A percentile compares a stretch with the other conserved stretches of the same genome.
These are phyloP conservation scores for Danaus chrysippus DNA, from an alignment of 2,888 invertebrate genomes.

Conservation along the genomic window DNA sequence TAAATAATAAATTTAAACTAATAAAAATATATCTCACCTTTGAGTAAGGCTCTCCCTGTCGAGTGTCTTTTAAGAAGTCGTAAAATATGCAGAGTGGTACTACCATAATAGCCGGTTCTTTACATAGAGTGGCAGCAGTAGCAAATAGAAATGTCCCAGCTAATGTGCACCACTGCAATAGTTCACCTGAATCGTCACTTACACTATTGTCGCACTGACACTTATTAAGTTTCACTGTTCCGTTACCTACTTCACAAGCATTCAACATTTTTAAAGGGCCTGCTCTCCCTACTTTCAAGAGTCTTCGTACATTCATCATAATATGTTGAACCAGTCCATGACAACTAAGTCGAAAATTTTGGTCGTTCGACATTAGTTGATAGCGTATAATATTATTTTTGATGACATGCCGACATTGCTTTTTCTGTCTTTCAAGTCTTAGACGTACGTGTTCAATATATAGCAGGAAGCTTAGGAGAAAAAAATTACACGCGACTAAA, in stretches of 20 bases:
- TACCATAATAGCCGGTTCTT: slow-evolving; percentile 97
- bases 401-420: slow-evolving; percentile 57
- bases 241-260: slow-evolving; percentile 56
- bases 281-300: slow-evolving; percentile 62
- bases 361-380: slow-evolving; percentile 50
- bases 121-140: slow-evolving; percentile 92
- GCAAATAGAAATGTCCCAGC: slow-evolving; percentile 82
- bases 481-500: slow-evolving; percentile 93
- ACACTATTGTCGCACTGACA: slow-evolving; percentile 66
- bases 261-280: slow-evolving; percentile 63
- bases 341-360: slow-evolving; percentile 65
- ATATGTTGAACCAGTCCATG: slow-evolving; percentile 68
- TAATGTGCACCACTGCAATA: slow-evolving; percentile 79
- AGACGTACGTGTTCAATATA: slow-evolving; percentile 89
- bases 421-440: slow-evolving; percentile 71
- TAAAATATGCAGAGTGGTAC: slow-evolving; percentile 93
- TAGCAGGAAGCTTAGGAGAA: slow-evolving; percentile 90
- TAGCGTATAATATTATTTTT: slow-evolving; percentile 53
- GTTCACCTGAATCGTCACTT: slow-evolving; percentile 67
- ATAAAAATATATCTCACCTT: slow-evolving; percentile 68
- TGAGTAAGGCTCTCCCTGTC: slow-evolving; percentile 69
- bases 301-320: slow-evolving; percentile 64
- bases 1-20: not conserved
- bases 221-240: slow-evolving; percentile 55
- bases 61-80: slow-evolving; percentile 84